Base-by-base conservation (phyloP, 2,888 invertebrate genomes). In the Yponomeuta cagnagella region DNA sequence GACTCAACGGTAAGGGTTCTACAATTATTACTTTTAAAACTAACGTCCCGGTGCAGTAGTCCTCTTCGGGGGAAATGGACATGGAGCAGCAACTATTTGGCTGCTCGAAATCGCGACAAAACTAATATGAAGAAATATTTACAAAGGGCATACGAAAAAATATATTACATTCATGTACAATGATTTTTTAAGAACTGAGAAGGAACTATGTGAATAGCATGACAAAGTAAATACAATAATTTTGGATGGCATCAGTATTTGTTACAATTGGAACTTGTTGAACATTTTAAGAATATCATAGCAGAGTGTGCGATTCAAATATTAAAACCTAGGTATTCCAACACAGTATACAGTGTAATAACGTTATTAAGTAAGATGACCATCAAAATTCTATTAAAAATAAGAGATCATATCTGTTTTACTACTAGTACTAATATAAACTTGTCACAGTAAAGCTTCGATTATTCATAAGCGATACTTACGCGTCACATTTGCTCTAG, bases 351-450 rank as follows among this genome's bases (percentile, higher is more conserved):
- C 82, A 85, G 82, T 77, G 85, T 85, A 89, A 15, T 58, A 90
- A 83, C 84, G 81, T 87, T 90, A 90, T 88, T 90, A 91, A 90
- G 90, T 91, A 91, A 90, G 90, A 90, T 87, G 89, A 89, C 89
- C 90, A 88, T 89, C 89, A 89, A 90, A 90, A 89, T 87, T 87
- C 82, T 86, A 89, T 88, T 90, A 90, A 86, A 89, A 90, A 88
- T 86, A 90, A 89, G 91, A 92, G 91, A 92, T 92, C 91, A 90
- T 85, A 80, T 83, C 85, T 85, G 84, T 87, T 85, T 86, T 84
- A 84, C 82, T 84, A 89, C 86, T 86, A 89, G 85, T 87, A 89
- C 86, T 86, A 89, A 88, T 86, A 86, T 86, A 88, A 87, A 86
- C 82, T 83, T 83, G 88, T 87, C 87, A 86, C 82, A 82, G 86